Conservation (phyloP, 2,888 invertebrate species). For the Halictus quadricinctus region DNA sequence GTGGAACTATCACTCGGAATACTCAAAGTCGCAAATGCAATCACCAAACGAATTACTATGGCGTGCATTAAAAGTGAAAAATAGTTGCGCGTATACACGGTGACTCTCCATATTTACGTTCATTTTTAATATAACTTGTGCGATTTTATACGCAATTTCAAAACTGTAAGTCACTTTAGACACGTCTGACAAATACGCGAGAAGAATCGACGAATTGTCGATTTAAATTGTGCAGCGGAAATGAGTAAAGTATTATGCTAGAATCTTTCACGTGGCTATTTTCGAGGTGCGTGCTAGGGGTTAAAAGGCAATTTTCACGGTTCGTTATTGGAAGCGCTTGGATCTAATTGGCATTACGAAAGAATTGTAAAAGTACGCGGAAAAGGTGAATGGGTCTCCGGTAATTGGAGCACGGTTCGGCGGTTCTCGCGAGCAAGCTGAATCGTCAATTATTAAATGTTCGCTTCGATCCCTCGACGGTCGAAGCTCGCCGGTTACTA, state of each 20-base stretch:
- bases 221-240: too few relatives aligned
- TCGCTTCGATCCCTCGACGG: slow-evolving; percentile 43
- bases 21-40: too few relatives aligned
- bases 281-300: background rate
- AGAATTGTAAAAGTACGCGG: background rate
- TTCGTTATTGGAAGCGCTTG: background rate
- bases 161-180: too few relatives aligned
- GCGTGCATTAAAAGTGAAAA: too few relatives aligned
- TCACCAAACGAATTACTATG: too few relatives aligned
- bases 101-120: too few relatives aligned
- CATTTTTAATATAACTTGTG: too few relatives aligned
- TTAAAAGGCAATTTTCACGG: background rate
- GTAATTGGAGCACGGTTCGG: slow-evolving; percentile 59
- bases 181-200: too few relatives aligned
- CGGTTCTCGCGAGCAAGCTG: slow-evolving; percentile 53
- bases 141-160: too few relatives aligned
- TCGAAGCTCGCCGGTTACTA: slow-evolving; percentile 8
- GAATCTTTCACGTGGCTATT: background rate
- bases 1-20: background rate
- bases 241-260: background rate
- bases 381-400: slow-evolving; percentile 42
- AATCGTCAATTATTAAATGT: slow-evolving; percentile 28
- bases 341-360: background rate
- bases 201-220: too few relatives aligned
- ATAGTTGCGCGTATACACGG: too few relatives aligned